These are phyloP conservation scores for Psittacara wagleri DNA, from an alignment of 2,113 vertebrate genomes.

Conservation along the genomic window DNA sequence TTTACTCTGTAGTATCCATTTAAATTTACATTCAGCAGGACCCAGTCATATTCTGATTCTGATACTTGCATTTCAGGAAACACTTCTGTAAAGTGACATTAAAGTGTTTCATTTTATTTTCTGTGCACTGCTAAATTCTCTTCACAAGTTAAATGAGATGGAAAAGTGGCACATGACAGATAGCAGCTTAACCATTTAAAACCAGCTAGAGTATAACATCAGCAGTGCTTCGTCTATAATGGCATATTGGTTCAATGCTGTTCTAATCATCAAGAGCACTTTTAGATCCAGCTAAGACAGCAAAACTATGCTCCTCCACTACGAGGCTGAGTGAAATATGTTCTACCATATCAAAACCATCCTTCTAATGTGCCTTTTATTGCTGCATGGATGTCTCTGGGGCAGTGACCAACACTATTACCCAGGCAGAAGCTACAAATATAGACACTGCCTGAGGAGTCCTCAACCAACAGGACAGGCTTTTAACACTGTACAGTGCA, in stretches of 20 bases:
- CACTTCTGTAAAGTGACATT: conserved; percentile 62
- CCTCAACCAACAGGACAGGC: neutral
- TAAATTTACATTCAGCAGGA: conserved; percentile 78
- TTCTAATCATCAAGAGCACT: neutral
- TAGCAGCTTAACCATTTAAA: neutral
- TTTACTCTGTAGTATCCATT: conserved; percentile 80
- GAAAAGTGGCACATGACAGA: neutral
- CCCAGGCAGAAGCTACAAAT: neutral
- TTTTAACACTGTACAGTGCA: neutral
- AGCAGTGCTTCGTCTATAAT: neutral
- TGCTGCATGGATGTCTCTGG: neutral
- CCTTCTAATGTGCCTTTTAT: neutral
- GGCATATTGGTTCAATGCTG: neutral
- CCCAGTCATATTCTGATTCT: conserved; percentile 75
- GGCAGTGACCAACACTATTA: neutral
- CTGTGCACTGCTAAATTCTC: neutral
- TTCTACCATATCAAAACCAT: neutral
- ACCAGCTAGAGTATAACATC: neutral
- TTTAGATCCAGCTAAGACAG: neutral
- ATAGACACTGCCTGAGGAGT: neutral
- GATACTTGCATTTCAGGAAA: conserved; percentile 76
- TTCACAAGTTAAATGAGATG: neutral
- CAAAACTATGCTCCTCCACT: neutral
- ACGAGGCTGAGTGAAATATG: neutral
- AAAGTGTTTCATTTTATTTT: neutral